Evolutionary conservation across 2,888 invertebrate species (phyloP).

Genomic region (Metopia argyrocephala): DNA sequence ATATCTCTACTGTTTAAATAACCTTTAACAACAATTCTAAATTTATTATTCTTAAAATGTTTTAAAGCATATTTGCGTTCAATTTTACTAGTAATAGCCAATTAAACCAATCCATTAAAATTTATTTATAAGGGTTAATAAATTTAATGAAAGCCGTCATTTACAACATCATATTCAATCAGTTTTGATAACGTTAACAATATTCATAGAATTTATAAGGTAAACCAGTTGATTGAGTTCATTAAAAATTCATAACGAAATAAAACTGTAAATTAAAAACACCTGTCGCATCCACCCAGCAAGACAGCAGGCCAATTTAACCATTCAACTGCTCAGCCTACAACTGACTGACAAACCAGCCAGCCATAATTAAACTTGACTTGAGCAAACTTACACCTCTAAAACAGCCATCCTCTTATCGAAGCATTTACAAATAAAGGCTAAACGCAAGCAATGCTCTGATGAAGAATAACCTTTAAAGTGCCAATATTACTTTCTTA

Average conservation of each 20-base stretch:
- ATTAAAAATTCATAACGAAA: slow-evolving; percentile 53
- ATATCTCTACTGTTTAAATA: no score
- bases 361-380: slow-evolving; percentile 23
- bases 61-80: not conserved
- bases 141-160: slow-evolving; percentile 17
- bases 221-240: slow-evolving; percentile 16
- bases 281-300: slow-evolving; percentile 43
- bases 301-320: slow-evolving; percentile 9
- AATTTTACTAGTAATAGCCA: not conserved
- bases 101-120: not conserved
- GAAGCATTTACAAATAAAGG: not conserved
- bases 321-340: not conserved
- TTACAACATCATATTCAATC: slow-evolving; percentile 7
- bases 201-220: not conserved
- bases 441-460: not conserved
- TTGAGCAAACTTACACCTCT: slow-evolving; percentile 13
- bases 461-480: slow-evolving; percentile 11
- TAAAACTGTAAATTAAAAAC: slow-evolving; percentile 62
- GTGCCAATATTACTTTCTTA: not conserved
- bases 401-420: not conserved
- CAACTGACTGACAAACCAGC: not conserved
- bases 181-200: not conserved
- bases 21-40: no score
- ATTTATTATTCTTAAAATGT: not conserved
- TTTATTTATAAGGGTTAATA: slow-evolving; percentile 19